Conservation (phyloP, 2,888 invertebrate genomes). For the Leptopilina myrica region DNA sequence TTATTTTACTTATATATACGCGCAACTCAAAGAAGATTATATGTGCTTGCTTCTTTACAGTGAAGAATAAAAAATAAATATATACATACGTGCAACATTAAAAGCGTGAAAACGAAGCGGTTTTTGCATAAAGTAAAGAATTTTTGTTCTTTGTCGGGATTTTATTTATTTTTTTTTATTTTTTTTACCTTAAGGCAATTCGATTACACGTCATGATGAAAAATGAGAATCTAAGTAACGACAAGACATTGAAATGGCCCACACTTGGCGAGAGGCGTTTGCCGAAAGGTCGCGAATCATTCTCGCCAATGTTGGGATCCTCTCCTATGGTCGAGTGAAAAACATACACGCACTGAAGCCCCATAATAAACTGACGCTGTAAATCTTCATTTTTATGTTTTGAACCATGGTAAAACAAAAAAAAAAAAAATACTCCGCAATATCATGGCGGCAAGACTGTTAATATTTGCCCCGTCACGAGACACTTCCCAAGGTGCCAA, state of each 20-base stretch:
- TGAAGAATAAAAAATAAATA: no score
- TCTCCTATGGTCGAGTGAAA: conserved; percentile 45
- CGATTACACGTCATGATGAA: conserved; percentile 15
- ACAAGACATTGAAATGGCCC: conserved; percentile 18
- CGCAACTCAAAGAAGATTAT: no score
- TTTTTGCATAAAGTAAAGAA: conserved; percentile 50
- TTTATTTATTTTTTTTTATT: not conserved
- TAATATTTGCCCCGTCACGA: conserved; percentile 15
- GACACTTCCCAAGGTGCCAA: conserved; percentile 20
- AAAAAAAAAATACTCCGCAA: conserved; percentile 57
- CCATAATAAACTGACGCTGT: conserved; percentile 56
- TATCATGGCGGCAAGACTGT: conserved; percentile 43
- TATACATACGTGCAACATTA: not conserved
- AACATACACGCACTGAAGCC: conserved; percentile 60
- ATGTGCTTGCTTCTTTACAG: no score
- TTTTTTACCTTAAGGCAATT: not conserved
- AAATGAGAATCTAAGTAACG: conserved; percentile 25
- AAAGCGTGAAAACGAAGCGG: conserved; percentile 58
- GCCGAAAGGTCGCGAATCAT: conserved; percentile 20
- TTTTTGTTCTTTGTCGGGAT: not conserved
- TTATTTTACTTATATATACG: no score
- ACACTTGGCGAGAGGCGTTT: not conserved
- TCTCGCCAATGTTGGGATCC: conserved; percentile 48
- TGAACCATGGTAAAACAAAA: conserved; percentile 56
- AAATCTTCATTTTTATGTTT: conserved; percentile 67